Base-by-base conservation (phyloP, 2,797 vertebrate species). In the Micropoecilia bifurca region DNA sequence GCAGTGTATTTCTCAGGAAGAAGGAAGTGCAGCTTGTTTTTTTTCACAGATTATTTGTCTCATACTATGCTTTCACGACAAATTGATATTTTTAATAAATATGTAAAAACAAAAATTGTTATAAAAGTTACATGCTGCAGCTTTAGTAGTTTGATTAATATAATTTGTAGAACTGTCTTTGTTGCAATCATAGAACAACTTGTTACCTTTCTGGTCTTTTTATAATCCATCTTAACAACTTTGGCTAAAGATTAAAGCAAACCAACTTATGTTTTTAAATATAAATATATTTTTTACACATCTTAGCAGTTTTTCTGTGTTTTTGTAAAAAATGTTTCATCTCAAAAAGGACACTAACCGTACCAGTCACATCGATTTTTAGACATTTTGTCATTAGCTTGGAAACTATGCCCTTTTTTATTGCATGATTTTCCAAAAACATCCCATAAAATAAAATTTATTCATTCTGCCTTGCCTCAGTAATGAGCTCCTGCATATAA, bases 401-500 rank as follows among this genome's bases (percentile, higher is more conserved):
- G 25, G 53, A 55, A 55, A n/a, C 53, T n/a, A 12, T n/a, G 25
- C 3, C 5, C 20, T 50, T 50, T 53, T 55, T 25, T 55, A 12
- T 55, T 4, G n/a, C 53, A 55, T 55, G 10, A n/a, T 55, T 55
- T 55, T 55, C 53, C 22, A n/a, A 12, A 55, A 55, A 55, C 53
- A n/a, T 55, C 53, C 53, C 53, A 55, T n/a, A n/a, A 55, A 55
- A 55, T 25, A 55, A 55, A 55, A 55, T 12, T 25, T 55, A 55
- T 55, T 55, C 53, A 55, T 55, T 10, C 8, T 93, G 88, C 84
- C 50, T 88, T 76, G 87, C 88, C 88, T 92, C 93, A 90, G 88
- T 93, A 94, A 95, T 93, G 93, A 91, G 83, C 91, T 89, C 88
- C 85, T 88, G 81, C 76, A 87, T 90, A 95, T 95, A 93, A 95